Conservation (phyloP, 2,113 vertebrate genomes). For the Myodes glareolus region DNA sequence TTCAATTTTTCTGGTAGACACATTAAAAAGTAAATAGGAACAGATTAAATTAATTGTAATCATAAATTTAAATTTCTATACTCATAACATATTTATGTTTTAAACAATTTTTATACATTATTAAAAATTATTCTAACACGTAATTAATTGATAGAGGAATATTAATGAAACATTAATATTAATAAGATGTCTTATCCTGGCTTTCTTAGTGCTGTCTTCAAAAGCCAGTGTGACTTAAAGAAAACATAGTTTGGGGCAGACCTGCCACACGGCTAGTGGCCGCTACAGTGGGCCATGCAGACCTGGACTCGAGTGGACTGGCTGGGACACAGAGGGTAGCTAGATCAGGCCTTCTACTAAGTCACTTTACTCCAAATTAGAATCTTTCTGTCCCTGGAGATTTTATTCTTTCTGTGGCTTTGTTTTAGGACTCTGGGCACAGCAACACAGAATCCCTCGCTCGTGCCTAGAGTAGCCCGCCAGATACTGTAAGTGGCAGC, state of each 20-base stretch:
- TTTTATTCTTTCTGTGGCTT: no score
- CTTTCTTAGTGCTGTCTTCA: neutral
- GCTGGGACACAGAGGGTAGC: neutral
- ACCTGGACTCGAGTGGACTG: neutral
- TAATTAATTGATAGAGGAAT: conserved; percentile 59
- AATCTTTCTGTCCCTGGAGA: neutral
- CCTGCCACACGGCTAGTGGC: neutral
- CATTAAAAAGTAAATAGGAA: conserved; percentile 60
- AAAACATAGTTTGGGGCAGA: neutral
- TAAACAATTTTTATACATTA: conserved; percentile 55
- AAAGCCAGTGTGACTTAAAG: neutral
- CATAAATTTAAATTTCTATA: conserved; percentile 58
- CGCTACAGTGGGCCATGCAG: neutral
- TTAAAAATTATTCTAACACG: conserved; percentile 53
- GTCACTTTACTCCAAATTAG: neutral
- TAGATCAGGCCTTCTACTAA: neutral
- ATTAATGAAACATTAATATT: conserved; percentile 70
- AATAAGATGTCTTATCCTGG: conserved; percentile 28
- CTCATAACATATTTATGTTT: conserved; percentile 62
- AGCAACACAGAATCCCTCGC: conserved; percentile 61
- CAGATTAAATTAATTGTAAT: conserved; percentile 53
- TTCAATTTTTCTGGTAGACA: neutral
- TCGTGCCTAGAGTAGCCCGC: conserved; percentile 65
- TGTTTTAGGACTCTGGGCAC: conserved; percentile 68
- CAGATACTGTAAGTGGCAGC: conserved; percentile 81